A percentile compares a stretch with the other conserved stretches of the same genome.
Conservation (phyloP, 2,797 vertebrate genomes). For the Acipenser oxyrinchus region DNA sequence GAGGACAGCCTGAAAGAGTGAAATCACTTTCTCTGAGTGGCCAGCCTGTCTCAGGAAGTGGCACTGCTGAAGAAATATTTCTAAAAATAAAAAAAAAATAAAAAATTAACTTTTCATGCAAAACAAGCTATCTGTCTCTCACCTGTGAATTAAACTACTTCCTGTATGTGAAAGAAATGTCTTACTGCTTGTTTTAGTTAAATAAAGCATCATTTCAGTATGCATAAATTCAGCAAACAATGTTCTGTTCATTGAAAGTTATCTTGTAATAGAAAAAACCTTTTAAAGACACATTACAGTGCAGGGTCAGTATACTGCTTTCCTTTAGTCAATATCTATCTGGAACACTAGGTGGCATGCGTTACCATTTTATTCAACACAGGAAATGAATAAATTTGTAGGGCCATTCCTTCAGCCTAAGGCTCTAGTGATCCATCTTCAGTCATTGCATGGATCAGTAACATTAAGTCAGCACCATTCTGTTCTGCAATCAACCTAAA, state of each 20-base stretch:
- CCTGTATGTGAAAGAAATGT: too few species aligned
- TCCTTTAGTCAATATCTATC: not conserved
- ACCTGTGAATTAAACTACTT: too few species aligned
- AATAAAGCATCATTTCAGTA: too few species aligned
- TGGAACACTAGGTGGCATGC: slow-evolving; percentile 13
- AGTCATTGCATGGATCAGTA: not conserved
- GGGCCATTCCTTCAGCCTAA: not conserved
- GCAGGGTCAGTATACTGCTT: too few species aligned
- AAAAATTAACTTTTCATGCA: not conserved
- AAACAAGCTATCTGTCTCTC: too few species aligned
- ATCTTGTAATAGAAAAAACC: too few species aligned
- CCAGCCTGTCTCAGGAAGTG: slow-evolving; percentile 82
- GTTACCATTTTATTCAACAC: not conserved
- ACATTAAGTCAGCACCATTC: not conserved
- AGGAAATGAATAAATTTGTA: not conserved
- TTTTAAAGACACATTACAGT: too few species aligned
- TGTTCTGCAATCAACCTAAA: not conserved
- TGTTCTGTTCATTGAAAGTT: too few species aligned
- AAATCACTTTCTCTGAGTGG: slow-evolving; percentile 74
- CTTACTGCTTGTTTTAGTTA: too few species aligned
- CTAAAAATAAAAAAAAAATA: slow-evolving; percentile 39
- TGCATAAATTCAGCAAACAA: too few species aligned
- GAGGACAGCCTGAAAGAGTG: slow-evolving; percentile 65
- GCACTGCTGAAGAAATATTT: slow-evolving; percentile 78
- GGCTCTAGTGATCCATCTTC: not conserved